Base-by-base conservation (phyloP, 2,113 vertebrate species). In the Microcebus murinus region DNA sequence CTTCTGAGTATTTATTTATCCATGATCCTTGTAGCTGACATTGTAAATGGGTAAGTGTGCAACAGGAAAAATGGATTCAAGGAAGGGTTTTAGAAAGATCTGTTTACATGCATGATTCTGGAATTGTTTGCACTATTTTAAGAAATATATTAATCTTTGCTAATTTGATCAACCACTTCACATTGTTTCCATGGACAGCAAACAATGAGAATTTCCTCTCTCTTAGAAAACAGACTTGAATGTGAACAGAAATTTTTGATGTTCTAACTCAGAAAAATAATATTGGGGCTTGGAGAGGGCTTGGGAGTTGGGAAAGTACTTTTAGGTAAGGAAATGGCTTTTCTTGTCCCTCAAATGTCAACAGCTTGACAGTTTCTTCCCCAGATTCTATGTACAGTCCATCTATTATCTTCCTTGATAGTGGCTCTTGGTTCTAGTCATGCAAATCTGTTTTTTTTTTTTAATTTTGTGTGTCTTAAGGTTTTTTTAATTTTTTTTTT, bases 361-460 rank as follows among this genome's bases (percentile, higher is more conserved):
- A 27, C 18, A 73, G 86, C 36, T 48, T 94, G 96, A 89, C 88
- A 88, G 82, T 39, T 91, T 90, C 34, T 55, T 86, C 68, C 63
- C 61, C 14, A 4, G 15, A 83, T 45, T 90, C 45, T 83, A 12
- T 39, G 85, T n/a, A 63, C 18, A 55, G 57, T 61, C 73, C 87
- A 18, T 85, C 88, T 90, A 55, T 96, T 92, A 96, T 92, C 67
- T 94, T 80, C 25, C 55, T 63, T 80, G 86, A 92, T 55, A 93
- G 88, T 76, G 90, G 52, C 67, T 96, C 70, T 96, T 95, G 86
- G 85, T 88, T 95, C 23, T 39, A 21, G 52, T 65, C 88, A 94
- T 74, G 42, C 61, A 93, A 97, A 96, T 95, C 81, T 94, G 52
- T 18, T 55, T 52, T 52, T 52, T 5, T 18, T 17, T 55, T 6